phyloP scores from a whole-genome alignment of 2,888 invertebrate species.

The Lochmaea crataegi region DNA sequence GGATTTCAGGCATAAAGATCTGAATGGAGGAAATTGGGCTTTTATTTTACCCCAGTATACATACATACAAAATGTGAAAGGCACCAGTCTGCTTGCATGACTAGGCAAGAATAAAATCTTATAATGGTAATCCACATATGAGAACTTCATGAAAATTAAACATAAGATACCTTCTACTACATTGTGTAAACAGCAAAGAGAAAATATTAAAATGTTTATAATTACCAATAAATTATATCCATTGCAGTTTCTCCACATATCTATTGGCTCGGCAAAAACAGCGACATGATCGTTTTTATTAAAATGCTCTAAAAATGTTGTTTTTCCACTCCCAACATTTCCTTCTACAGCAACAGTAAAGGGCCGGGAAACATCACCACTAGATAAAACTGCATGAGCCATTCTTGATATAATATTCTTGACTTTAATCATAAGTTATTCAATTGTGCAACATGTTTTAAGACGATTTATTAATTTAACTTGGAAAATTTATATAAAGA shows the following conservation, averaged over 20 bases:
- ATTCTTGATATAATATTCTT: conserved; percentile 47
- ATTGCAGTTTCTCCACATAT: conserved; percentile 83
- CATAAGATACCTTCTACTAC: too few relatives aligned
- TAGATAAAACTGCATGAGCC: conserved; percentile 41
- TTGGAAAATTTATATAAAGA: not conserved
- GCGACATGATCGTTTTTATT: conserved; percentile 78
- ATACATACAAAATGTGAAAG: too few relatives aligned
- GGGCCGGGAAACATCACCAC: conserved; percentile 61
- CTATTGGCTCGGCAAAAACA: conserved; percentile 76
- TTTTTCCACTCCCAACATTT: conserved; percentile 92
- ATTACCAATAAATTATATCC: conserved; percentile 83
- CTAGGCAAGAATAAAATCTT: too few relatives aligned
- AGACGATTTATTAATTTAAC: not conserved
- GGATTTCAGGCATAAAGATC: too few relatives aligned
- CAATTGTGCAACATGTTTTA: conserved; percentile 11
- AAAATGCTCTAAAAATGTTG: conserved; percentile 87
- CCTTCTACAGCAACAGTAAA: conserved; percentile 89
- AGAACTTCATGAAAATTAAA: too few relatives aligned
- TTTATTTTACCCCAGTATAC: too few relatives aligned
- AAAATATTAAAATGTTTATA: too few relatives aligned
- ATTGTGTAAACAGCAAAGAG: too few relatives aligned
- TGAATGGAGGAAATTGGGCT: too few relatives aligned
- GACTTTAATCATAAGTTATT: conserved; percentile 37
- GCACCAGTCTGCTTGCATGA: too few relatives aligned
- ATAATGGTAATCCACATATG: too few relatives aligned